Conservation (phyloP, 2,888 invertebrate species). For the Cephus rjabovi region DNA sequence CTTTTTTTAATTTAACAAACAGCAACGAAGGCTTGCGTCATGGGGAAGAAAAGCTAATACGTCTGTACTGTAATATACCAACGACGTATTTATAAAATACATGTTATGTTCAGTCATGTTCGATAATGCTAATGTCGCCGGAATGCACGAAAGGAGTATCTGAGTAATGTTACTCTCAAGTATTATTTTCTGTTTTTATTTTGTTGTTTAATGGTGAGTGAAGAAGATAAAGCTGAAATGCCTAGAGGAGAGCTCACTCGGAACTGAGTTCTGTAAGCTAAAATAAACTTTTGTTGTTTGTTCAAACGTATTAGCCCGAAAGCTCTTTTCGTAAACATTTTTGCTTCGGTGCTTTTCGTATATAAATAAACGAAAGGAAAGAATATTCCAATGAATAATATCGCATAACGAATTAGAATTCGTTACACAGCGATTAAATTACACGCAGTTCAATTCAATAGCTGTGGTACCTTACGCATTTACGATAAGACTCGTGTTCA, state of each 20-base stretch:
- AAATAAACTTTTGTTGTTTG: constrained; percentile 21
- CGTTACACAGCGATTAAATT: background rate
- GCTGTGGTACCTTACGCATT: background rate
- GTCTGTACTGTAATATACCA: background rate
- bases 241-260: constrained; percentile 1
- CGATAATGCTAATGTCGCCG: background rate
- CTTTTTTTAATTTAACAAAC: background rate
- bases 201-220: constrained; percentile 39
- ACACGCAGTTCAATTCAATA: background rate
- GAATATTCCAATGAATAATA: background rate
- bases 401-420: background rate
- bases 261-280: constrained; percentile 10
- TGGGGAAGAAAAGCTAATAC: background rate
- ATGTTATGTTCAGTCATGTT: background rate
- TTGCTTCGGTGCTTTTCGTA: background rate
- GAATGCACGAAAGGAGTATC: constrained; percentile 9
- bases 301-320: constrained; percentile 11
- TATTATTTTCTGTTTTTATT: constrained; percentile 32
- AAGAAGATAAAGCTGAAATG: constrained; percentile 31
- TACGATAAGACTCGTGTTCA: background rate
- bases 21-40: background rate
- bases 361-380: background rate
- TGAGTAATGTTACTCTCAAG: constrained; percentile 18
- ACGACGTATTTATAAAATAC: background rate
- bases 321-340: constrained; percentile 9